Evolutionary conservation across 2,797 vertebrate species (phyloP), one percentile per base, ranked within the genome.

Genomic region (Ceryle rudis): DNA sequence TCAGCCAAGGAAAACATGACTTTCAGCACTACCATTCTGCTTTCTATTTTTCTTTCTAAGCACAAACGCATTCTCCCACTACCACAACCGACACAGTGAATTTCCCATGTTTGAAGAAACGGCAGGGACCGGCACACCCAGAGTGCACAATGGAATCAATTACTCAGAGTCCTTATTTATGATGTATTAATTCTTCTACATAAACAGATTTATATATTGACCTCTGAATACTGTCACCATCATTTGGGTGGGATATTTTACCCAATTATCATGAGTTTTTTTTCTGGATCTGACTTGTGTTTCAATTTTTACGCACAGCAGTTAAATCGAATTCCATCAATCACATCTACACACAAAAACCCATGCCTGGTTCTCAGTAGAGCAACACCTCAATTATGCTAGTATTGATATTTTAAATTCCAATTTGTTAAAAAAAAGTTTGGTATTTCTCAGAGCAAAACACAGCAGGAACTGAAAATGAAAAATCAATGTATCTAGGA

Each of bases 41-140:
- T 92, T 94, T 96, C 90, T 93, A 23, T 93, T 96, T 96, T 94
- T 92, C 90, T 92, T 96, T 94, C 71, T 78, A 93, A 96, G 95
- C 86, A 93, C 83, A 95, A 94, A 81, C 0, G 5, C 18, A 5
- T 44, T 89, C 89, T 84, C 73, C 74, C 83, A 86, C 88, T 82
- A 69, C 77, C 80, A 74, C 62, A 73, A 86, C 51, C 2, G 39
- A 77, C 21, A 60, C 25, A 70, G 42, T 41, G 54, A 75, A 86
- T 79, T 89, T 72, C 92, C 66, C 81, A 41, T 44, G 70, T 70
- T 71, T 84, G 70, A 91, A 94, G 49, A 62, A 90, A 54, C 54
- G 14, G 17, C 14, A 47, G 58, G n/a, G 70, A 95, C 69, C 80
- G 79, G 72, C 80, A 95, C 10, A 74, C 10, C 19, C 61, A 65